These are phyloP conservation scores for Ellobium chinense DNA, from an alignment of 2,888 invertebrate species.

Conservation along the genomic window DNA sequence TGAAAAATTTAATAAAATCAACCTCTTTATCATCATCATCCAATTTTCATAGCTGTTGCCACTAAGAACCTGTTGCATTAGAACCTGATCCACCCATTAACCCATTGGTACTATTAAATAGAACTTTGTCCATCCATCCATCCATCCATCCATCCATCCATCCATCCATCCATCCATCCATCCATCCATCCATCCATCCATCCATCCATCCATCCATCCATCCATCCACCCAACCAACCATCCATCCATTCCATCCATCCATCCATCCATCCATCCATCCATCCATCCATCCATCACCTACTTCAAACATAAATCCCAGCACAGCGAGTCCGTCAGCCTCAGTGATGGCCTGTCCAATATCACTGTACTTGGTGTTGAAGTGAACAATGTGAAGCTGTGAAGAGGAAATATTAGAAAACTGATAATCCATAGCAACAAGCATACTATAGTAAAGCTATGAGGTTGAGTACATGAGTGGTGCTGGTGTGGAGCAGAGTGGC, in stretches of 20 bases:
- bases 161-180: neutral
- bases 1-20: too few species aligned
- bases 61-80: too few species aligned
- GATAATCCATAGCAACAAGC: too few species aligned
- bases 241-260: neutral
- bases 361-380: slow-evolving; percentile 84
- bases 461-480: too few species aligned
- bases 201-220: neutral
- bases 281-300: slow-evolving; percentile 34
- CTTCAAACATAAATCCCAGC: slow-evolving; percentile 59
- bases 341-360: slow-evolving; percentile 82
- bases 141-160: neutral
- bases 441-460: too few species aligned
- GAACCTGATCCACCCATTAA: neutral
- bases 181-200: neutral
- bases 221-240: neutral
- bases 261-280: neutral
- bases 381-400: slow-evolving; percentile 89
- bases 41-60: neutral
- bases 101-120: neutral
- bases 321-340: slow-evolving; percentile 84
- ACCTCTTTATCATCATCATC: neutral
- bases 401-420: too few species aligned
- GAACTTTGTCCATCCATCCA: neutral
- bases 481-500: too few species aligned